phyloP scores from a whole-genome alignment of 2,113 vertebrate species.

The Arenaria interpres region DNA sequence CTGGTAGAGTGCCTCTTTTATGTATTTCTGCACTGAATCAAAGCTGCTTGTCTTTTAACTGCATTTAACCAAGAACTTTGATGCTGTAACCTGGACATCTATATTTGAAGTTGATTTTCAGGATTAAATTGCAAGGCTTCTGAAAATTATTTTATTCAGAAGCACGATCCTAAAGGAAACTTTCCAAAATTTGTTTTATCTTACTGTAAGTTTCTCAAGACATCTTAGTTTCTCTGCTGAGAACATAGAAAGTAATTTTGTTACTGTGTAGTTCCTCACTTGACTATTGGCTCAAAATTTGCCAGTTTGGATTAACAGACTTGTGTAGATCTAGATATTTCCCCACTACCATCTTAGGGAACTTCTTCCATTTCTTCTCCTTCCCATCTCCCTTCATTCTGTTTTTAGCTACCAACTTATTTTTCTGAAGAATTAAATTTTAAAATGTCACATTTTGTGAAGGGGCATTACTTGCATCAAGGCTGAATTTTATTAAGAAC shows the following conservation, averaged over 20 bases:
- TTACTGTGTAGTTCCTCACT: neutral
- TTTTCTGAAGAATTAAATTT: neutral
- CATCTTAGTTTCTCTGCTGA: neutral
- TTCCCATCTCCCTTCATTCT: neutral
- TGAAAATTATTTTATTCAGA: neutral
- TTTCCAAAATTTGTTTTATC: neutral
- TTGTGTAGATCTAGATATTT: neutral
- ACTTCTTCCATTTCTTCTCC: neutral
- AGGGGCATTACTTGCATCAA: neutral
- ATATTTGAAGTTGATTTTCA: neutral
- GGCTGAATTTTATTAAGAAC: neutral
- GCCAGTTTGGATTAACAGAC: neutral
- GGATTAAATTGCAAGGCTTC: neutral
- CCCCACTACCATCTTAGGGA: neutral
- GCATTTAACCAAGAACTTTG: neutral
- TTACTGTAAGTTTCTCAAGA: neutral
- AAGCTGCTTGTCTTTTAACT: neutral
- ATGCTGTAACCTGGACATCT: neutral
- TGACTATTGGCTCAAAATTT: conserved; percentile 1
- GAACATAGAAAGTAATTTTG: neutral
- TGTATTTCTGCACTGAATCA: neutral
- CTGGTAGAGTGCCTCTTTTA: neutral
- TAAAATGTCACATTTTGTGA: neutral
- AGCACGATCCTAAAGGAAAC: neutral
- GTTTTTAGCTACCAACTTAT: neutral